Percentiles rank a stretch among this genome's conserved stretches.
phyloP scores from a whole-genome alignment of 2,888 invertebrate genomes.

The Belgica antarctica region DNA sequence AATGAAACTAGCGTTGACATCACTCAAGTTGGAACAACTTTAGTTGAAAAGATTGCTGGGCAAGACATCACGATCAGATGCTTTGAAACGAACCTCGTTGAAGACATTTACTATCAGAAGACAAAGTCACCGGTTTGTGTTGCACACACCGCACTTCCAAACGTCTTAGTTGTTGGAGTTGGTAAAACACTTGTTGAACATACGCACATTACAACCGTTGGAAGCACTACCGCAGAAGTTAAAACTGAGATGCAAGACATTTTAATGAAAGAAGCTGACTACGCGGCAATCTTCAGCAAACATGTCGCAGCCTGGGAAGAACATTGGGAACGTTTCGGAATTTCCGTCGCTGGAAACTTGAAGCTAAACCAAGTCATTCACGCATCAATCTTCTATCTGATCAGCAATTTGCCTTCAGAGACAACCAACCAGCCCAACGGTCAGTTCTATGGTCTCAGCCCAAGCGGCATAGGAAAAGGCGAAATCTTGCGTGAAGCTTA shows the following conservation, averaged over 20 bases:
- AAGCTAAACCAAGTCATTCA: conserved; percentile 56
- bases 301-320: conserved; percentile 29
- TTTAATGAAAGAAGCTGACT: neutral
- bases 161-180: conserved; percentile 53
- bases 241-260: neutral
- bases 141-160: conserved; percentile 57
- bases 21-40: neutral
- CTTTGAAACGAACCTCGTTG: conserved; percentile 55
- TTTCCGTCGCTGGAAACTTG: conserved; percentile 12
- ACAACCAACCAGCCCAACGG: conserved; percentile 55
- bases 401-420: conserved; percentile 59
- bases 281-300: neutral
- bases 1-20: conserved; percentile 19
- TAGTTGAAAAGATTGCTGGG: neutral
- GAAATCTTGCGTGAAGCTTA: conserved; percentile 52
- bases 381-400: conserved; percentile 61
- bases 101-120: conserved; percentile 55
- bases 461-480: conserved; percentile 60
- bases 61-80: conserved; percentile 52
- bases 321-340: conserved; percentile 29
- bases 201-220: conserved; percentile 13
- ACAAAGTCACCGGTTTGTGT: conserved; percentile 55
- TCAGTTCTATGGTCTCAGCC: conserved; percentile 60
- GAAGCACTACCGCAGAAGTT: conserved; percentile 2
- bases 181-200: neutral